Evolutionary conservation across 2,113 vertebrate genomes (phyloP).

Genomic region (Cyrtonyx montezumae): DNA sequence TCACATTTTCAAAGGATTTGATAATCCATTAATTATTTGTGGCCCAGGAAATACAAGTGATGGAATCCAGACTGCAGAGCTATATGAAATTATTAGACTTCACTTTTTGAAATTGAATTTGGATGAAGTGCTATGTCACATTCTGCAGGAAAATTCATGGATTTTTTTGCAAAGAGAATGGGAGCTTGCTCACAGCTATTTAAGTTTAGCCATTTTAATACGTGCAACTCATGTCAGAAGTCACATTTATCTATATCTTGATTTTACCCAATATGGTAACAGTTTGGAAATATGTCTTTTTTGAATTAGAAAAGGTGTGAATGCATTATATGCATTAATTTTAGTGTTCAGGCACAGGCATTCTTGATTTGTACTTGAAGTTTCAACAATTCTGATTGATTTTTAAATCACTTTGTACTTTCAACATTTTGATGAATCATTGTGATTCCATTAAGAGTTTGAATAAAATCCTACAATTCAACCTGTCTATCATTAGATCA

Average conservation of each 20-base stretch:
- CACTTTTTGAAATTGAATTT: background rate
- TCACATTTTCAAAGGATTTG: background rate
- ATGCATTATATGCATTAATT: background rate
- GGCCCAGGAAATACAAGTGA: background rate
- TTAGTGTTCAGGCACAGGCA: background rate
- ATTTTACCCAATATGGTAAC: background rate
- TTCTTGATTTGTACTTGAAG: background rate
- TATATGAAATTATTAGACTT: background rate
- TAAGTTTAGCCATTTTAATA: background rate
- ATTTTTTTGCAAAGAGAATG: background rate
- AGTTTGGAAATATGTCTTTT: background rate
- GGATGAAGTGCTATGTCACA: background rate
- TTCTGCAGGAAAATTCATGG: background rate
- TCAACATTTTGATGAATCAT: background rate
- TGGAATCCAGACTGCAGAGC: background rate
- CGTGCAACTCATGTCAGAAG: background rate
- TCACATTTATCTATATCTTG: accelerated
- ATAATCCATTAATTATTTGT: background rate
- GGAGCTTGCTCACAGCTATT: background rate
- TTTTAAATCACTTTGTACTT: constrained; percentile 6
- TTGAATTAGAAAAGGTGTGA: background rate
- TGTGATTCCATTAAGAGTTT: background rate
- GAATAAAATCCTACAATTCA: background rate
- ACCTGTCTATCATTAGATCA: background rate
- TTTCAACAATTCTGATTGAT: background rate